phyloP scores from a whole-genome alignment of 2,797 vertebrate species.

The Mormyrops attenuatus region DNA sequence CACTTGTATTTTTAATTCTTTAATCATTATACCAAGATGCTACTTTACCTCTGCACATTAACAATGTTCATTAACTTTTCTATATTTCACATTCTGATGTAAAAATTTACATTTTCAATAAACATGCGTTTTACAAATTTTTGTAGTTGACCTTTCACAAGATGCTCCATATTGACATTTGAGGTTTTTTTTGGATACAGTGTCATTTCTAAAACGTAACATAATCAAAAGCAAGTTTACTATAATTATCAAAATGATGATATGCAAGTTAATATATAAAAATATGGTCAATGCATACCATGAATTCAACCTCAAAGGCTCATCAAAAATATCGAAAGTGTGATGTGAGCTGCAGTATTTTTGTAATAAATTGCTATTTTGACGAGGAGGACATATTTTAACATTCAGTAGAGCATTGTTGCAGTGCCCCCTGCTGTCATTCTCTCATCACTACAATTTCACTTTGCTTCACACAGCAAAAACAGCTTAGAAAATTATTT shows the following conservation, averaged over 20 bases:
- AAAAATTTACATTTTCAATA: slow-evolving; percentile 31
- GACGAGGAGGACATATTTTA: background rate
- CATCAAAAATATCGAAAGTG: background rate
- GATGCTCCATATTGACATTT: background rate
- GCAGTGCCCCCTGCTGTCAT: slow-evolving; percentile 48
- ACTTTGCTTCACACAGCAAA: background rate
- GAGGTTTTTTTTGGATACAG: background rate
- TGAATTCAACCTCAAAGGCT: background rate
- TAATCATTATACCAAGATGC: slow-evolving; percentile 45
- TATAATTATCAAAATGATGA: background rate
- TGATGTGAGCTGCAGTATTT: background rate
- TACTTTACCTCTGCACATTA: background rate
- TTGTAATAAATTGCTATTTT: background rate
- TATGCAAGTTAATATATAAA: background rate
- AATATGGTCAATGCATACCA: background rate
- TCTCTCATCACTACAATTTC: background rate
- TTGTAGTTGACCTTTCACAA: background rate
- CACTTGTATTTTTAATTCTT: slow-evolving; percentile 13
- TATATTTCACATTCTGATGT: background rate
- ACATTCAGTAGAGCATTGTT: background rate
- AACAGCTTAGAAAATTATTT: slow-evolving; percentile 49
- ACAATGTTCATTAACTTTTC: background rate
- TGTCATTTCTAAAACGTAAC: background rate
- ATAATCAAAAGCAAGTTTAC: background rate
- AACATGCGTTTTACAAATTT: slow-evolving; percentile 21